These are phyloP conservation scores for Hipposideros armiger DNA, from an alignment of 2,113 vertebrate genomes.

Conservation along the genomic window DNA sequence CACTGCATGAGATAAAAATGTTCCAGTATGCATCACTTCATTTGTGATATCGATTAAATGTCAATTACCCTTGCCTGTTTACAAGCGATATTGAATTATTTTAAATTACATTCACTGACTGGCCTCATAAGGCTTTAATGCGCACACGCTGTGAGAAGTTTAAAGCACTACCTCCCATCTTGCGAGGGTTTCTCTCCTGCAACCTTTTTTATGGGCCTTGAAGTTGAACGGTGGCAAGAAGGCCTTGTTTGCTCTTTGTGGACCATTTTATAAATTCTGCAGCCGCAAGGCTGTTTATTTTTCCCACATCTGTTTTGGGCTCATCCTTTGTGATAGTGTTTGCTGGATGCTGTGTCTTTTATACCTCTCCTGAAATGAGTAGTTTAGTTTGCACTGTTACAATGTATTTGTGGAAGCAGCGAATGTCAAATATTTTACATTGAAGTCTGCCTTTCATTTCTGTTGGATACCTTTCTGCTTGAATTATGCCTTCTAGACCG, in stretches of 20 bases:
- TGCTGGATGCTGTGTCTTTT: slow-evolving; percentile 89
- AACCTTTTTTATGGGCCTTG: slow-evolving; percentile 84
- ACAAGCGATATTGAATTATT: background rate
- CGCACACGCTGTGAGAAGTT: slow-evolving; percentile 17
- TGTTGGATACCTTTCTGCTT: slow-evolving; percentile 70
- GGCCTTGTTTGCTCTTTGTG: slow-evolving; percentile 88
- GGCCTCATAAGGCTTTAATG: background rate
- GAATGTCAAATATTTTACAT: slow-evolving; percentile 80
- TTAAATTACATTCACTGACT: background rate
- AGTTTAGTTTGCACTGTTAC: slow-evolving; percentile 87
- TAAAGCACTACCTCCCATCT: slow-evolving; percentile 70
- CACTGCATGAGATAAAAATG: background rate
- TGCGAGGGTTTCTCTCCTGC: slow-evolving; percentile 82
- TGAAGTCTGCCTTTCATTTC: slow-evolving; percentile 78
- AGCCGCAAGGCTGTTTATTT: slow-evolving; percentile 97
- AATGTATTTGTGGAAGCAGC: slow-evolving; percentile 85
- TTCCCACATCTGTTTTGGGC: slow-evolving; percentile 99
- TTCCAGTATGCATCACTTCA: background rate
- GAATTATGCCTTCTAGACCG: slow-evolving; percentile 51
- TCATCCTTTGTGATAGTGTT: slow-evolving; percentile 93
- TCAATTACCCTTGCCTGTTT: background rate
- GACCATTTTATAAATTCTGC: slow-evolving; percentile 94
- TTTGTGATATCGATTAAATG: background rate
- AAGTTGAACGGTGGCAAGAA: slow-evolving; percentile 87
- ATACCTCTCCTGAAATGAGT: slow-evolving; percentile 82